Evolutionary conservation across 2,888 invertebrate genomes (phyloP), one percentile per base, ranked within the genome.

Genomic region (Ennomos fuscantarius): DNA sequence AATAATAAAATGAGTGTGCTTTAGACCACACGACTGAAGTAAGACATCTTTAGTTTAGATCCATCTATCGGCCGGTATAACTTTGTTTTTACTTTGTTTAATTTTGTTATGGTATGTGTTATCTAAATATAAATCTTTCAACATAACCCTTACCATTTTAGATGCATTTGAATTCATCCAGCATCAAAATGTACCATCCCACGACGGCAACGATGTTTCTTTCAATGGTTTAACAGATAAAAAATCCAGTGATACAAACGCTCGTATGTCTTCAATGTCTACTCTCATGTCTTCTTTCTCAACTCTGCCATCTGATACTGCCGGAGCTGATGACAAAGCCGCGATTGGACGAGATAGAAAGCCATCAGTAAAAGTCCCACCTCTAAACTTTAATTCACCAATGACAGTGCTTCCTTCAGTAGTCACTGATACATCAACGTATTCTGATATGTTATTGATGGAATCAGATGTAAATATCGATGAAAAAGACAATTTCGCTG

Each of bases 361-460:
- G 8, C 24, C 57, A 13, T 35, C 56, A 34, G n/a, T 34, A 0
- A 62, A 52, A 12, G 1, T 32, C 5, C 63, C 69, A 1, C 63
- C 54, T 8, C 46, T 75, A 8, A 73, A 77, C 13, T 82, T 80
- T 46, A 79, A 73, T 34, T 78, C 80, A 1, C 76, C 82, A 0
- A 61, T 82, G 13, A 81, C 81, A 0, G 73, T 81, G 1, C 44
- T 82, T 31, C 79, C 82, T 0, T 78, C 79, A 1, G 74, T 69
- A 0, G 60, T 77, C 0, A 67, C 71, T 9, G 80, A 79, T 6
- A 65, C 69, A 0, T 73, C 78, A 1, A 70, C 69, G 0, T 72
- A 62, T 35, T 68, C 74, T 9, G 63, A 66, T 31, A 12, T 50
- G 12, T 42, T 24, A 24, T 24, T 46, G 35, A 45, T 49, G 11